Conservation (phyloP, 2,888 invertebrate genomes). For the Callyntrura sp. region DNA sequence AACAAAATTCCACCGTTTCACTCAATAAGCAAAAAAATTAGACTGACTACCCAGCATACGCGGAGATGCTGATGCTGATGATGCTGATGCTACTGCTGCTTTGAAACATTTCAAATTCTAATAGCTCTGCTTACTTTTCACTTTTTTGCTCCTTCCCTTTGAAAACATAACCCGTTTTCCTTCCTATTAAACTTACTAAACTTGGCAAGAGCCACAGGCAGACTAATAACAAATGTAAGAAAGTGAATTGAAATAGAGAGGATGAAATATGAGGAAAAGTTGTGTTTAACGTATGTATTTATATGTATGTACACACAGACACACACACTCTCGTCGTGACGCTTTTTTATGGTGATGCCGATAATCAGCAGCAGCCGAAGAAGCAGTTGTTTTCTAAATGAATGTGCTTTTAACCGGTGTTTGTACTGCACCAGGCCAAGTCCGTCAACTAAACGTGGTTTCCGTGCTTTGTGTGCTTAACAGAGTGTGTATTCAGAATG, state of each 20-base stretch:
- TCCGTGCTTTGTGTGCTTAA: slow-evolving; percentile 1
- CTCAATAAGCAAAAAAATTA: slow-evolving; percentile 31
- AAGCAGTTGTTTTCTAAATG: slow-evolving; percentile 17
- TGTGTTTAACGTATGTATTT: too few relatives aligned
- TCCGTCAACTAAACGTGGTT: slow-evolving; percentile 2
- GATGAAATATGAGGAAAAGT: too few relatives aligned
- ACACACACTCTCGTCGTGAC: slow-evolving; percentile 23
- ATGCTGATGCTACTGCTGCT: slow-evolving; percentile 16
- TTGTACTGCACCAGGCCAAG: slow-evolving; percentile 6
- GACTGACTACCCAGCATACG: background rate
- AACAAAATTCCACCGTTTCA: slow-evolving; percentile 39
- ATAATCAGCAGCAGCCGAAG: slow-evolving; percentile 8
- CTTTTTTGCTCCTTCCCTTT: slow-evolving; percentile 43
- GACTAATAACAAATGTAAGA: slow-evolving; percentile 71
- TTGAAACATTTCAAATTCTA: slow-evolving; percentile 52
- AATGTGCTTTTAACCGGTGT: background rate
- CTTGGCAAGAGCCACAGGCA: slow-evolving; percentile 79
- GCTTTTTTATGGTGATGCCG: slow-evolving; percentile 33
- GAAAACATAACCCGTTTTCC: slow-evolving; percentile 3
- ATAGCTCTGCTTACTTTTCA: slow-evolving; percentile 60
- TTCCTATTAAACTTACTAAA: slow-evolving; percentile 48
- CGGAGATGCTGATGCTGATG: background rate
- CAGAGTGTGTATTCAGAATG: background rate
- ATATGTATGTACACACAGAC: slow-evolving; percentile 29
- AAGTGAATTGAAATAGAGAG: slow-evolving; percentile 6